These are phyloP conservation scores for Dromococcyx pavoninus DNA, from an alignment of 2,797 vertebrate genomes.

Conservation along the genomic window DNA sequence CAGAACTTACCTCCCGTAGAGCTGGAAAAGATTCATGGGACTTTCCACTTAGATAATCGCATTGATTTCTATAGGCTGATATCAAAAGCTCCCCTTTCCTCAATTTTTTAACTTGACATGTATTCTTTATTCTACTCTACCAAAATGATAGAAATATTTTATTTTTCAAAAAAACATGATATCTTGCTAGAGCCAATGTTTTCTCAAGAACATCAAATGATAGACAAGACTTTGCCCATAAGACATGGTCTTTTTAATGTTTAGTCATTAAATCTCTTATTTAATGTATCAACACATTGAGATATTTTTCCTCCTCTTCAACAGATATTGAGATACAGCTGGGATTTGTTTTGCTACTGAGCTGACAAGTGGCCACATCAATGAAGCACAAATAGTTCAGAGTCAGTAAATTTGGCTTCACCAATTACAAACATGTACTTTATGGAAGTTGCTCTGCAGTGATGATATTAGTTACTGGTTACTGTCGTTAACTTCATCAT, in stretches of 20 bases:
- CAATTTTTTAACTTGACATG: not conserved
- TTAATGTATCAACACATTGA: not conserved
- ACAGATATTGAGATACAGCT: not conserved
- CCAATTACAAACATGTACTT: slow-evolving; percentile 32
- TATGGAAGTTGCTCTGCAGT: not conserved
- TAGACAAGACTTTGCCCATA: not conserved
- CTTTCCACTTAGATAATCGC: not conserved
- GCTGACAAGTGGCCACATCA: not conserved
- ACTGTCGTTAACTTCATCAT: slow-evolving; percentile 7
- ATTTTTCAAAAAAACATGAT: not conserved
- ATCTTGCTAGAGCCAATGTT: not conserved
- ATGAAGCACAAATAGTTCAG: not conserved
- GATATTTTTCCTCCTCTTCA: not conserved
- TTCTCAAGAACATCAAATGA: not conserved
- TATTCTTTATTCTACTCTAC: not conserved
- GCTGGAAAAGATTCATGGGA: not conserved
- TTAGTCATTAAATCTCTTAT: not conserved
- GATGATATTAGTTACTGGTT: not conserved
- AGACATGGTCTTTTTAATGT: not conserved
- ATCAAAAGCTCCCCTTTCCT: not conserved
- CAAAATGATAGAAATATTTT: not conserved
- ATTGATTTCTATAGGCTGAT: not conserved
- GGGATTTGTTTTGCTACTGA: not conserved
- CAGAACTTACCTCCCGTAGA: not conserved
- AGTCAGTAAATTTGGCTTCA: not conserved